A percentile compares a stretch with the other conserved stretches of the same genome.
Conservation (phyloP, 2,113 vertebrate genomes). For the Brachypteracias leptosomus region DNA sequence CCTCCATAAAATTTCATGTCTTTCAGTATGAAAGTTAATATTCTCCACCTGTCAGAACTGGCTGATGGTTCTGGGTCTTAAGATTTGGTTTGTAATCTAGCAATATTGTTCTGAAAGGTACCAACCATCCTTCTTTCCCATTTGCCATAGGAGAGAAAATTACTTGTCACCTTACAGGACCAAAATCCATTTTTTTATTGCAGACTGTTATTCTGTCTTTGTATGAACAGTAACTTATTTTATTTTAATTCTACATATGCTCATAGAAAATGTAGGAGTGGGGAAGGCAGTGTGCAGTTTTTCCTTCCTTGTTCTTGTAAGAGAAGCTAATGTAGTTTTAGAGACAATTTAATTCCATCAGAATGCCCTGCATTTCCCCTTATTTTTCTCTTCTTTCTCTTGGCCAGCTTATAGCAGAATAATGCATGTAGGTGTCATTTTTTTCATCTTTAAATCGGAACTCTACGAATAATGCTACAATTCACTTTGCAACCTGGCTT, state of each 20-base stretch:
- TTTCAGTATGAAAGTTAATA: not conserved
- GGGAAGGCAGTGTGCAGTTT: not conserved
- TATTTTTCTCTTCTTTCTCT: not conserved
- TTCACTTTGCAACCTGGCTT: not conserved
- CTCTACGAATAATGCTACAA: not conserved
- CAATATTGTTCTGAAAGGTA: not conserved
- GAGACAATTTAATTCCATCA: not conserved
- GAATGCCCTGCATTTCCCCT: not conserved
- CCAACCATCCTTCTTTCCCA: not conserved
- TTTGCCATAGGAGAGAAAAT: not conserved
- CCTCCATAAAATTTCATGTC: not conserved
- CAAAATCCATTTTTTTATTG: not conserved
- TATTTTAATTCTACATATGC: not conserved
- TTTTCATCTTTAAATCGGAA: conserved; percentile 22
- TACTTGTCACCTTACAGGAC: not conserved
- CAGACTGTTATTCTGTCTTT: not conserved
- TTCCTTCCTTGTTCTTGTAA: not conserved
- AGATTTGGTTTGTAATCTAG: not conserved
- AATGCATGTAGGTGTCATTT: not conserved
- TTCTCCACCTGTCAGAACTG: not conserved
- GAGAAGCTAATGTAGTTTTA: not conserved
- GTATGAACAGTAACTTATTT: not conserved
- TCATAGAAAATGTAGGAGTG: not conserved
- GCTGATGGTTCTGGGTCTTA: not conserved
- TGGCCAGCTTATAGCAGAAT: not conserved